These are phyloP conservation scores for Drosophila murphyi DNA, from an alignment of 1,140 invertebrate genomes.

Conservation along the genomic window DNA sequence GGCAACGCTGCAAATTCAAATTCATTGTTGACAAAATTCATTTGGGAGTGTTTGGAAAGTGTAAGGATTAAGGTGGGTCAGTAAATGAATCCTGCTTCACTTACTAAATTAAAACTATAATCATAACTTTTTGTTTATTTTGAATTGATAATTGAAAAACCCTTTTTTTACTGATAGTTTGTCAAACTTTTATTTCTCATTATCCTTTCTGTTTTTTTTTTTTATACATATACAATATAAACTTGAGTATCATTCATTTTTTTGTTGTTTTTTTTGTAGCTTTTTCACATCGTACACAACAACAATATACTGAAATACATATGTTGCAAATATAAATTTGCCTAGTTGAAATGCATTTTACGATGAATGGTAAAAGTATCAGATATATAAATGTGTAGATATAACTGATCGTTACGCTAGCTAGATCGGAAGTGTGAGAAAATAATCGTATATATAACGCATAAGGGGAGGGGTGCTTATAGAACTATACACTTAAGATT, in stretches of 20 bases:
- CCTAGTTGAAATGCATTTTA: conserved; percentile 67
- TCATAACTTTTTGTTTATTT: too few relatives aligned
- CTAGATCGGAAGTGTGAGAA: conserved; percentile 53
- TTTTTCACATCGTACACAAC: conserved; percentile 38
- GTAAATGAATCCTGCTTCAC: background rate
- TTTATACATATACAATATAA: conserved; percentile 56
- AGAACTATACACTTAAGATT: conserved; percentile 72
- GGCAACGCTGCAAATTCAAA: conserved; percentile 34
- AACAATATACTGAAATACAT: conserved; percentile 54
- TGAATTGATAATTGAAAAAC: background rate
- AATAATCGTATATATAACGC: conserved; percentile 67
- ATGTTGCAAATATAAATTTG: conserved; percentile 31
- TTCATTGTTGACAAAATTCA: background rate
- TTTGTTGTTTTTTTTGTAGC: conserved; percentile 34
- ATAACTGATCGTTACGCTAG: conserved; percentile 40
- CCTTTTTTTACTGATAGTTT: conserved; percentile 33
- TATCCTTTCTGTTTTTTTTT: conserved; percentile 64
- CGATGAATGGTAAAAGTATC: conserved; percentile 44
- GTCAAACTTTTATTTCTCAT: conserved; percentile 66
- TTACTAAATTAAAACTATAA: too few relatives aligned
- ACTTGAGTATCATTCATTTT: conserved; percentile 71
- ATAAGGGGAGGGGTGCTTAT: conserved; percentile 59
- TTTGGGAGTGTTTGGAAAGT: conserved; percentile 20
- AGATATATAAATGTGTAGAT: conserved; percentile 24
- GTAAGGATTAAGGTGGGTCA: background rate